These are phyloP conservation scores for Hippopotamus amphibius DNA, from an alignment of 2,113 vertebrate genomes.

Conservation along the genomic window DNA sequence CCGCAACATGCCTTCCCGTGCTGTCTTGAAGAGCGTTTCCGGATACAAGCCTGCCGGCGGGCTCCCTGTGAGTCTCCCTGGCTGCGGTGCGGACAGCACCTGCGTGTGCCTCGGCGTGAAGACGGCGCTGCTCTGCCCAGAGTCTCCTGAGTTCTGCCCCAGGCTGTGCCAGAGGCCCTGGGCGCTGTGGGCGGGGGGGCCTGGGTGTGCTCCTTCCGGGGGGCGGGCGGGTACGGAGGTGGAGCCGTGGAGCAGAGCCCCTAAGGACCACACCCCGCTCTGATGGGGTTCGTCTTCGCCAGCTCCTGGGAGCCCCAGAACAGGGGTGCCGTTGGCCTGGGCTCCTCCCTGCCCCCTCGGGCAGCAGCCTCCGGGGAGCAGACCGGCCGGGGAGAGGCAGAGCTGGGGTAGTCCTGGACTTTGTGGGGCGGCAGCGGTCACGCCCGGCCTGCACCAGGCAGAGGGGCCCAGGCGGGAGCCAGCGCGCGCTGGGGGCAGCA, in stretches of 20 bases:
- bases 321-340: conserved; percentile 50
- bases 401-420: conserved; percentile 75
- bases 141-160: background rate
- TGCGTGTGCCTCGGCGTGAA: background rate
- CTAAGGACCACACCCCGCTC: background rate
- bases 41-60: background rate
- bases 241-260: background rate
- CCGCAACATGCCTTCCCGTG: background rate
- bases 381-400: conserved; percentile 56
- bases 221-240: background rate
- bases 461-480: background rate
- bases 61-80: conserved; percentile 37
- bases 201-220: background rate
- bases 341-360: conserved; percentile 62
- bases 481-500: background rate
- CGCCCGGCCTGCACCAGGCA: conserved; percentile 64
- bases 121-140: conserved; percentile 4
- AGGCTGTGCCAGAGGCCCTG: conserved; percentile 8
- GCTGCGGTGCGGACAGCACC: background rate
- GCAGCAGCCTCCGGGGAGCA: conserved; percentile 66
- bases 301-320: background rate
- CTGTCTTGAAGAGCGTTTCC: background rate
- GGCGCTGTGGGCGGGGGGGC: background rate
- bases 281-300: background rate
- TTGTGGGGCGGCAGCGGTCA: conserved; percentile 58